Percentiles rank a stretch among this genome's conserved stretches.
These are phyloP conservation scores for Spicauda simplicius DNA, from an alignment of 2,888 invertebrate genomes.

Conservation along the genomic window DNA sequence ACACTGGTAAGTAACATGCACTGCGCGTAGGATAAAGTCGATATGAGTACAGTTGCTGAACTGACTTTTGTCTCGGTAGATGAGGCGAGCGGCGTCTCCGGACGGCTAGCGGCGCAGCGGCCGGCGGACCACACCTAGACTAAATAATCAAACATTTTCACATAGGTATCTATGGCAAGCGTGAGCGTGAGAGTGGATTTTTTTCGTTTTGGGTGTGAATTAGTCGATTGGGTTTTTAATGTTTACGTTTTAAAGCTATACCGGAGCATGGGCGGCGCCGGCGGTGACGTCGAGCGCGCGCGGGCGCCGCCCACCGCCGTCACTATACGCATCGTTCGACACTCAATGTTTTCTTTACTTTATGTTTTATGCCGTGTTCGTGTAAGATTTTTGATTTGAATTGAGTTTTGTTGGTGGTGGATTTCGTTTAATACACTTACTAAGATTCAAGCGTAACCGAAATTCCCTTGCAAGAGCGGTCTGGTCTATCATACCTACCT, in stretches of 20 bases:
- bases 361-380: slow-evolving; percentile 84
- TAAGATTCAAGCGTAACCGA: slow-evolving; percentile 55
- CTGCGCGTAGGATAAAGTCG: slow-evolving; percentile 45
- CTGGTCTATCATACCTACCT: not conserved
- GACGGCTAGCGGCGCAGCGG: slow-evolving; percentile 76
- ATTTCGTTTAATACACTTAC: slow-evolving; percentile 84
- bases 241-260: slow-evolving; percentile 83
- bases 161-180: slow-evolving; percentile 85
- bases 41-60: slow-evolving; percentile 59
- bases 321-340: slow-evolving; percentile 80
- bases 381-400: slow-evolving; percentile 83
- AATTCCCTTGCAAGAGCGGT: slow-evolving; percentile 42
- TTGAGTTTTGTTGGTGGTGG: slow-evolving; percentile 85
- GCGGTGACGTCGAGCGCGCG: slow-evolving; percentile 52
- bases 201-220: slow-evolving; percentile 85
- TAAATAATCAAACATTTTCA: slow-evolving; percentile 83
- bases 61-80: slow-evolving; percentile 85
- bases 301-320: slow-evolving; percentile 78
- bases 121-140: slow-evolving; percentile 81
- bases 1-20: slow-evolving; percentile 47
- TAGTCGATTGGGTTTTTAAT: slow-evolving; percentile 85
- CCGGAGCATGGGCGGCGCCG: slow-evolving; percentile 78
- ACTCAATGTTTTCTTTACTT: slow-evolving; percentile 80
- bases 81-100: slow-evolving; percentile 79
- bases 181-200: slow-evolving; percentile 86